phyloP scores from a whole-genome alignment of 64 coral and sea anemone species.

The Porites lutea region DNA sequence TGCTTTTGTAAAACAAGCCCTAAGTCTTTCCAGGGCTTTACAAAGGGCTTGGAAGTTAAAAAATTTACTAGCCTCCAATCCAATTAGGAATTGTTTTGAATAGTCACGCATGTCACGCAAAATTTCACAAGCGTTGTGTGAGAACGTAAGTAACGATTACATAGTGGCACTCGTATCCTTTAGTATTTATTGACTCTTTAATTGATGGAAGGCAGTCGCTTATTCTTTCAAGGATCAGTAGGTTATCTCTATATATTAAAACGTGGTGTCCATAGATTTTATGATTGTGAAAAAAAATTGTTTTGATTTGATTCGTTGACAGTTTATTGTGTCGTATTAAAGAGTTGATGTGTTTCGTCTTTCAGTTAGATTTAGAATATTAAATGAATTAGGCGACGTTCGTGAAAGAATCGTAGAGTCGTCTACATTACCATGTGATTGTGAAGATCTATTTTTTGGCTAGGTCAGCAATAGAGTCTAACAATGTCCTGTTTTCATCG shows the following conservation, averaged over 20 bases:
- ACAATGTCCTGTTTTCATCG: not conserved
- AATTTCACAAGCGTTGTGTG: not conserved
- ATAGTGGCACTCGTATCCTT: not conserved
- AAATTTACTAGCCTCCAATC: not conserved
- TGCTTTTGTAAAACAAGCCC: not conserved
- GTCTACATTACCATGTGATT: not conserved
- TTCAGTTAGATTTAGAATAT: slow-evolving; percentile 20
- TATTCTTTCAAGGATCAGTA: slow-evolving; percentile 51
- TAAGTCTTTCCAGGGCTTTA: not conserved
- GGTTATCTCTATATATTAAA: not conserved
- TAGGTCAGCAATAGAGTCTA: slow-evolving; percentile 44
- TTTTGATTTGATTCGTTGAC: slow-evolving; percentile 44
- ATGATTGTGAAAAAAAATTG: slow-evolving; percentile 52
- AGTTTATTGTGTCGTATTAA: slow-evolving; percentile 33
- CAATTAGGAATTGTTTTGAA: not conserved
- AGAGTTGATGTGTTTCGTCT: slow-evolving; percentile 47
- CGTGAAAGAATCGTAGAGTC: slow-evolving; percentile 1
- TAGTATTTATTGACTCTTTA: slow-evolving; percentile 39
- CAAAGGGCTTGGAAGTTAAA: not conserved
- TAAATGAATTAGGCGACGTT: slow-evolving; percentile 3
- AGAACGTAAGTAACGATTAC: too few relatives aligned
- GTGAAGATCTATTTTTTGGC: slow-evolving; percentile 43
- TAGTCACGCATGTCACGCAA: not conserved
- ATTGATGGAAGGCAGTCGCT: slow-evolving; percentile 11
- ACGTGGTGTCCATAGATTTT: slow-evolving; percentile 39